phyloP scores from a whole-genome alignment of 2,888 invertebrate species.

The Atherix ibis region DNA sequence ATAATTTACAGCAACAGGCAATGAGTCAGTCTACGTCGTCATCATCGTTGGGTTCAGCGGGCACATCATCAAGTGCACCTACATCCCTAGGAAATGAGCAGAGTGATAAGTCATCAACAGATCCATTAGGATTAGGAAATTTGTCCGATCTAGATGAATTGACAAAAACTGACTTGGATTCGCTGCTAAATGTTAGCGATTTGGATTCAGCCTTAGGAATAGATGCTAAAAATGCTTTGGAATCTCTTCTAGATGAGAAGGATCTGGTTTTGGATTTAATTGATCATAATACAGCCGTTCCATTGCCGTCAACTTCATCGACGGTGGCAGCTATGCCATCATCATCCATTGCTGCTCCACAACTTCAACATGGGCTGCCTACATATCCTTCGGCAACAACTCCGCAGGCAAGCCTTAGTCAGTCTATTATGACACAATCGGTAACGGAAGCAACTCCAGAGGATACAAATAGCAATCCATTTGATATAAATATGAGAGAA shows the following conservation, averaged over 20 bases:
- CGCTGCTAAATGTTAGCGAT: slow-evolving; percentile 44
- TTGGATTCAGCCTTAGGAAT: slow-evolving; percentile 32
- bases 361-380: background rate
- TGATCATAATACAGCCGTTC: slow-evolving; percentile 27
- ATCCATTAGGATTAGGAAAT: slow-evolving; percentile 10
- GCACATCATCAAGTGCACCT: slow-evolving; percentile 13
- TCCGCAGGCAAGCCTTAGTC: background rate
- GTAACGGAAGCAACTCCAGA: background rate
- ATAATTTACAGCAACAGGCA: slow-evolving; percentile 39
- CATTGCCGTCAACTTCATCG: slow-evolving; percentile 13
- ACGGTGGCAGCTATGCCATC: background rate
- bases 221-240: slow-evolving; percentile 29
- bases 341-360: background rate
- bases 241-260: slow-evolving; percentile 29
- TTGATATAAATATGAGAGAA: background rate
- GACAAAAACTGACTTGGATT: slow-evolving; percentile 42
- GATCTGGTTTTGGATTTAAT: slow-evolving; percentile 31
- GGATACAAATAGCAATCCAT: background rate
- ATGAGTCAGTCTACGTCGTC: slow-evolving; percentile 14
- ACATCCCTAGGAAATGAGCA: background rate
- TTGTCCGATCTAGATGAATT: slow-evolving; percentile 27
- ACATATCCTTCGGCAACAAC: slow-evolving; percentile 8
- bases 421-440: background rate
- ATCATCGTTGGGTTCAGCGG: slow-evolving; percentile 16
- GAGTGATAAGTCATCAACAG: slow-evolving; percentile 1